These are phyloP conservation scores for Bursaphelenchus okinawaensis DNA, from an alignment of 2,888 invertebrate species.

Conservation along the genomic window DNA sequence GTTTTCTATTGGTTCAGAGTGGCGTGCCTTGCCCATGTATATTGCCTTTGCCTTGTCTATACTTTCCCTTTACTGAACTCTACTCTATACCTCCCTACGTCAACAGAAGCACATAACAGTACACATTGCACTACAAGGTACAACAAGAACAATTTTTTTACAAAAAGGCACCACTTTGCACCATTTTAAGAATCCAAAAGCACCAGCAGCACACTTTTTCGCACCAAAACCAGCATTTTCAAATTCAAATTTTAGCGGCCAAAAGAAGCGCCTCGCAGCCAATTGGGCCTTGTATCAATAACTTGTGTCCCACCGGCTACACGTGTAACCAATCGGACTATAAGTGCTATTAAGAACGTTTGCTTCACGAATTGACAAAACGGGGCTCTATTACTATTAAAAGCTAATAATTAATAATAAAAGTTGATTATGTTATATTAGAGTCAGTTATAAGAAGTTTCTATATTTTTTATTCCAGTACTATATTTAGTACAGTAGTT, in stretches of 20 bases:
- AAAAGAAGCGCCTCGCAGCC: not conserved
- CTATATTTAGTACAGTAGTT: too few species aligned
- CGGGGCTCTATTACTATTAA: not conserved
- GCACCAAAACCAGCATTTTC: not conserved
- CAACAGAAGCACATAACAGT: too few species aligned
- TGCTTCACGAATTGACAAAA: not conserved
- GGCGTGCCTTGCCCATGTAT: too few species aligned
- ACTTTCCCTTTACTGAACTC: too few species aligned
- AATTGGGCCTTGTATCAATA: slow-evolving; percentile 48
- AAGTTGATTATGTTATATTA: not conserved
- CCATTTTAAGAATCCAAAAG: too few species aligned
- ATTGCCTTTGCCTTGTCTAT: too few species aligned
- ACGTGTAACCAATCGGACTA: slow-evolving; percentile 35
- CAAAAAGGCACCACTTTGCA: too few species aligned
- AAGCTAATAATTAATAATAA: not conserved
- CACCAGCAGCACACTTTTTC: too few species aligned
- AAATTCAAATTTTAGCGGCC: not conserved
- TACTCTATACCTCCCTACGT: too few species aligned
- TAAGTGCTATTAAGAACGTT: slow-evolving; percentile 39
- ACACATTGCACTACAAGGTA: too few species aligned
- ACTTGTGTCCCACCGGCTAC: slow-evolving; percentile 37
- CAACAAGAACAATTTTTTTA: too few species aligned
- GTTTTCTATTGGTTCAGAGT: too few species aligned
- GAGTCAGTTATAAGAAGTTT: not conserved
- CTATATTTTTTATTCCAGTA: not conserved